These are phyloP conservation scores for Shargacucullia verbasci DNA, from an alignment of 2,888 invertebrate species.

Conservation along the genomic window DNA sequence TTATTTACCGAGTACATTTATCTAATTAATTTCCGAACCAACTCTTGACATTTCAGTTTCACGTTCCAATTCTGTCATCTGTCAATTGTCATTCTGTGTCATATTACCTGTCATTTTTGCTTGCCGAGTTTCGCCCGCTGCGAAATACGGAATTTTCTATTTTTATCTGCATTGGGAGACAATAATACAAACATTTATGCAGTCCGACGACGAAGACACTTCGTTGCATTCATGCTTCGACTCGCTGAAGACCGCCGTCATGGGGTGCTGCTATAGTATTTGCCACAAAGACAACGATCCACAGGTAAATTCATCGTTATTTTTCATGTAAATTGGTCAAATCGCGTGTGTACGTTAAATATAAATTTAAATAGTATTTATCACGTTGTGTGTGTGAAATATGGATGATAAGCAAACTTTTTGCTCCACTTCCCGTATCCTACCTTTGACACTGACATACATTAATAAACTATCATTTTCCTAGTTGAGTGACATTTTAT, in stretches of 20 bases:
- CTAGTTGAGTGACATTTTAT: constrained; percentile 69
- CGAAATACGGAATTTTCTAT: constrained; percentile 80
- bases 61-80: constrained; percentile 8
- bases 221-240: constrained; percentile 87
- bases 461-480: constrained; percentile 55
- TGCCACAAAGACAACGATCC: constrained; percentile 92
- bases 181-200: constrained; percentile 84
- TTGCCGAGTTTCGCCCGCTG: constrained; percentile 62
- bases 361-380: not conserved
- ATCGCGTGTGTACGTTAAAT: constrained; percentile 9
- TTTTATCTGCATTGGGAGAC: constrained; percentile 76
- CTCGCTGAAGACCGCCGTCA: constrained; percentile 84
- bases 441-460: constrained; percentile 35
- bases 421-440: constrained; percentile 38
- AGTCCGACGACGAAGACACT: constrained; percentile 82
- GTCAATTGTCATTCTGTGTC: constrained; percentile 13
- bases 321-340: constrained; percentile 29
- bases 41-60: constrained; percentile 11
- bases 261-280: constrained; percentile 93
- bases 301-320: constrained; percentile 86
- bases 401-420: constrained; percentile 19
- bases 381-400: constrained; percentile 16
- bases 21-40: constrained; percentile 22
- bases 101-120: constrained; percentile 36
- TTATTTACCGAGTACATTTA: too few relatives aligned